phyloP scores from a whole-genome alignment of 1,140 invertebrate genomes.

The Conus ventricosus region DNA sequence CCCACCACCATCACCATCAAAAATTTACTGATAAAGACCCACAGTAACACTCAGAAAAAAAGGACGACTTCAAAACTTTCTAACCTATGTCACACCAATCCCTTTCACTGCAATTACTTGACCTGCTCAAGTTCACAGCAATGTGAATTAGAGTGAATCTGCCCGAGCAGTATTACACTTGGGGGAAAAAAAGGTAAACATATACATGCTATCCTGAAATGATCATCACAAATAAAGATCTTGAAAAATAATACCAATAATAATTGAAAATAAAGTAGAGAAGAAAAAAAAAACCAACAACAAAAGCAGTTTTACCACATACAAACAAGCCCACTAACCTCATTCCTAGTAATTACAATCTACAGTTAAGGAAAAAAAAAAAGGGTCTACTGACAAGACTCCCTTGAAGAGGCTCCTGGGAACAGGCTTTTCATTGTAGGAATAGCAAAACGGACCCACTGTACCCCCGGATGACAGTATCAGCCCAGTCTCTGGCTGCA shows the following conservation, averaged over 20 bases:
- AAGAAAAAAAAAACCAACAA: not conserved
- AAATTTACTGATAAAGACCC: not conserved
- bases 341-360: not conserved
- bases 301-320: not conserved
- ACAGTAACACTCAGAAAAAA: not conserved
- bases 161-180: not conserved
- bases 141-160: not conserved
- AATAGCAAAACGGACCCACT: slow-evolving; percentile 7
- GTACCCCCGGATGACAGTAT: not conserved
- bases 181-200: not conserved
- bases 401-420: not conserved
- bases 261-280: not conserved
- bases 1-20: not conserved
- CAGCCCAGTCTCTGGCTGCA: not conserved
- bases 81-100: not conserved
- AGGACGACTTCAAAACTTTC: not conserved
- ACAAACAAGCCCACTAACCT: not conserved
- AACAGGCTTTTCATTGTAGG: not conserved
- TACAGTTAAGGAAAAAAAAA: not conserved
- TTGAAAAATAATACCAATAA: not conserved
- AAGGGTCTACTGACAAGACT: not conserved
- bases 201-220: not conserved
- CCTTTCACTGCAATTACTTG: not conserved
- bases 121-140: not conserved
- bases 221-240: not conserved